phyloP scores from a whole-genome alignment of 2,797 vertebrate genomes.

The Leptoclinus maculatus region DNA sequence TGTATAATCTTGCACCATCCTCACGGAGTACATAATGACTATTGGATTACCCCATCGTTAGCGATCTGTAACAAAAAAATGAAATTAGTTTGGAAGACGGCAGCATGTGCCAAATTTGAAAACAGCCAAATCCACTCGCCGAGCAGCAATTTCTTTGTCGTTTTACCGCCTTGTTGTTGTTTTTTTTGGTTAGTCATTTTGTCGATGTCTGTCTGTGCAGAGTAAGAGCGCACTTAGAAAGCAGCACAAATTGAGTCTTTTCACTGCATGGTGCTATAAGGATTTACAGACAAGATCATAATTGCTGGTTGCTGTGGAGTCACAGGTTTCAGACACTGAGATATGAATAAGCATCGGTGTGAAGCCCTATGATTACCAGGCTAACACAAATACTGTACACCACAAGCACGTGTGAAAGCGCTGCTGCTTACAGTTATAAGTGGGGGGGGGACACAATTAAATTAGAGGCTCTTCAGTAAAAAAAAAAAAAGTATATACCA shows the following conservation, averaged over 20 bases:
- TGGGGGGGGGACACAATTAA: not conserved
- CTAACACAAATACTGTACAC: constrained; percentile 12
- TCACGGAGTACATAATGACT: constrained; percentile 5
- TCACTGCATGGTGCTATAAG: constrained; percentile 28
- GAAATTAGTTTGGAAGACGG: constrained; percentile 6
- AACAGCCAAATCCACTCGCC: constrained; percentile 29
- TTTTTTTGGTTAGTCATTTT: constrained; percentile 25
- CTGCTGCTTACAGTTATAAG: not conserved
- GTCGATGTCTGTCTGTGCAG: constrained; percentile 1
- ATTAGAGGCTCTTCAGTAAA: not conserved
- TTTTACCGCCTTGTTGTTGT: constrained; percentile 8
- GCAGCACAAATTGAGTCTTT: constrained; percentile 30
- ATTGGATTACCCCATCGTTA: constrained; percentile 19
- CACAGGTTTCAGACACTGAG: constrained; percentile 36
- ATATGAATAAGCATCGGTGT: constrained; percentile 44
- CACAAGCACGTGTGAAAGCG: not conserved
- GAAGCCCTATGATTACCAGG: constrained; percentile 37
- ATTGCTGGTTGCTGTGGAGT: constrained; percentile 46
- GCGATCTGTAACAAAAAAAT: constrained; percentile 10
- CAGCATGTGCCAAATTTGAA: constrained; percentile 23
- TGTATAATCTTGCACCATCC: constrained; percentile 19
- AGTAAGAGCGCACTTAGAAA: constrained; percentile 34
- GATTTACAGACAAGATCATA: constrained; percentile 43
- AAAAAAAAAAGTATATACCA: not conserved
- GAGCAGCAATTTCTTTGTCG: constrained; percentile 19